phyloP scores from a whole-genome alignment of 2,113 vertebrate genomes.

The Promerops cafer region DNA sequence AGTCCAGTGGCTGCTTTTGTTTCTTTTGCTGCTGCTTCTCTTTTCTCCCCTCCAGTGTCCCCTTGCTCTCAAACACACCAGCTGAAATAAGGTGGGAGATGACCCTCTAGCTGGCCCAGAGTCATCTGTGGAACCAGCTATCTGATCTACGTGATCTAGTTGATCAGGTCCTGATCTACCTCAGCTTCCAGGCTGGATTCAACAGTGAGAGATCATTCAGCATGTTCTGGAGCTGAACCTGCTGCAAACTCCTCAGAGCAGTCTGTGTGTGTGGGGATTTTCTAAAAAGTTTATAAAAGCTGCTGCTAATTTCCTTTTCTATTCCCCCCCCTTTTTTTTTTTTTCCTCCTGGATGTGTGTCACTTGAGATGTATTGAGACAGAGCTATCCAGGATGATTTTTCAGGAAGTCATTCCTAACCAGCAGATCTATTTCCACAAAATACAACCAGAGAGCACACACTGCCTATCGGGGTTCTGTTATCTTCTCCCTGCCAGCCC shows the following conservation, averaged over 20 bases:
- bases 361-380: accelerated
- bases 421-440: background rate
- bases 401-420: background rate
- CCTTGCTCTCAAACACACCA: background rate
- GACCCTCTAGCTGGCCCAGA: background rate
- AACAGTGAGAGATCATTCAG: background rate
- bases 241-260: background rate
- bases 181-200: background rate
- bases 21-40: background rate
- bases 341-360: accelerated
- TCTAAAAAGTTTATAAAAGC: background rate
- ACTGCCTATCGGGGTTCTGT: accelerated
- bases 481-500: background rate
- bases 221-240: background rate
- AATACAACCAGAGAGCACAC: background rate
- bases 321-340: background rate
- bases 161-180: background rate
- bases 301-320: background rate
- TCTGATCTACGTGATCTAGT: background rate
- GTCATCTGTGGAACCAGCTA: background rate
- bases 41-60: background rate
- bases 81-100: background rate
- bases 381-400: background rate
- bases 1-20: background rate
- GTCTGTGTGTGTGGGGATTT: background rate